These are phyloP conservation scores for Hypocryptadius cinnamomeus DNA, from an alignment of 2,113 vertebrate genomes.

Conservation along the genomic window DNA sequence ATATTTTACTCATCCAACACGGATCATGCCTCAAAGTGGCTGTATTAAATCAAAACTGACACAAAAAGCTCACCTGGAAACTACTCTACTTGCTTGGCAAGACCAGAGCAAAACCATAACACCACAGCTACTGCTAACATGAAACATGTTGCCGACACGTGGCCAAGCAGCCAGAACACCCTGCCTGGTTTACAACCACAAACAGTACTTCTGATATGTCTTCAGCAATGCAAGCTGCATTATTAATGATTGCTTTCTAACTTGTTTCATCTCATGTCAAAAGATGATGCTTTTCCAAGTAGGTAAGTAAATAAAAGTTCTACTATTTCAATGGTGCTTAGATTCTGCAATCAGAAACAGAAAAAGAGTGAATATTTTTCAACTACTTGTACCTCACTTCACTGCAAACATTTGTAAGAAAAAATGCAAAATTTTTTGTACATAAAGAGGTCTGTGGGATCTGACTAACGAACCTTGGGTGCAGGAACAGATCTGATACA, in stretches of 20 bases:
- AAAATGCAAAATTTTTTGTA: not conserved
- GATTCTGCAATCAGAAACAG: not conserved
- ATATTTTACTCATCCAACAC: not conserved
- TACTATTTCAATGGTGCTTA: not conserved
- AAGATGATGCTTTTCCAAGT: not conserved
- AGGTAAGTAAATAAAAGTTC: not conserved
- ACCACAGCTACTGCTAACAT: not conserved
- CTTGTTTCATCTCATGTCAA: not conserved
- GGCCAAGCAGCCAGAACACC: not conserved
- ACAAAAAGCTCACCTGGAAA: not conserved
- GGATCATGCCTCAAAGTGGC: not conserved
- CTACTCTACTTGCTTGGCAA: not conserved
- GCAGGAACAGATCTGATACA: not conserved
- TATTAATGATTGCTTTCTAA: not conserved
- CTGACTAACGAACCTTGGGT: not conserved
- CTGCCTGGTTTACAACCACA: not conserved
- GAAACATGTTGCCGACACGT: not conserved
- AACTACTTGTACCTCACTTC: not conserved
- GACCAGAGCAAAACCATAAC: not conserved
- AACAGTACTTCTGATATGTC: not conserved
- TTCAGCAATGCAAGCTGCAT: not conserved
- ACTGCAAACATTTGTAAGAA: not conserved
- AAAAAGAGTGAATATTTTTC: not conserved
- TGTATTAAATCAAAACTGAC: not conserved
- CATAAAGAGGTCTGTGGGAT: not conserved